Evolutionary conservation across 2,113 vertebrate genomes (phyloP).

Genomic region (Manacus vitellinus): DNA sequence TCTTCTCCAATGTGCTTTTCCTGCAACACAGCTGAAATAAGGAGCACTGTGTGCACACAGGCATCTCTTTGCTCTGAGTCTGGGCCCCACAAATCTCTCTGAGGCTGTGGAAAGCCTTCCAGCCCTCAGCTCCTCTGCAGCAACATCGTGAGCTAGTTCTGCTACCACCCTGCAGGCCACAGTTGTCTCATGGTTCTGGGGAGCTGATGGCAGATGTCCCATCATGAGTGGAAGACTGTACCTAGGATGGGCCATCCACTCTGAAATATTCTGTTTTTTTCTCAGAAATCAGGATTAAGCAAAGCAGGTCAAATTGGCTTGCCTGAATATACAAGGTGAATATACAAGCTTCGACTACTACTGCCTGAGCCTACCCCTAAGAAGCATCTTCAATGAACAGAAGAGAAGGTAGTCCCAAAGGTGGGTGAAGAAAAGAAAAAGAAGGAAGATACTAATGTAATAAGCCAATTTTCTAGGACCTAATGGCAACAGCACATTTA

Average conservation of each 20-base stretch:
- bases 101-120: neutral
- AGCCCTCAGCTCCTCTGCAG: neutral
- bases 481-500: neutral
- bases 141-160: neutral
- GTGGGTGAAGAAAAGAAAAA: neutral
- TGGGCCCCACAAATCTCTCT: accelerated
- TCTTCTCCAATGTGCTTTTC: neutral
- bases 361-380: neutral
- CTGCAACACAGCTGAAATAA: neutral
- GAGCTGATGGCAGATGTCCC: neutral
- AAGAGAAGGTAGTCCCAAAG: neutral
- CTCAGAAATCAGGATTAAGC: neutral
- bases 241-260: neutral
- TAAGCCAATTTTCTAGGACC: neutral
- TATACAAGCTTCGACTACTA: neutral
- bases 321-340: neutral
- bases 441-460: neutral
- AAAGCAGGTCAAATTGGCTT: neutral
- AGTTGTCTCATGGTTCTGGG: neutral
- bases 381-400: neutral
- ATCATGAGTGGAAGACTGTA: accelerated
- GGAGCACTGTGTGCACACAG: neutral
- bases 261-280: neutral
- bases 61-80: neutral
- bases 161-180: accelerated